phyloP scores from a whole-genome alignment of 1,140 invertebrate species.

The Eueides isabella region DNA sequence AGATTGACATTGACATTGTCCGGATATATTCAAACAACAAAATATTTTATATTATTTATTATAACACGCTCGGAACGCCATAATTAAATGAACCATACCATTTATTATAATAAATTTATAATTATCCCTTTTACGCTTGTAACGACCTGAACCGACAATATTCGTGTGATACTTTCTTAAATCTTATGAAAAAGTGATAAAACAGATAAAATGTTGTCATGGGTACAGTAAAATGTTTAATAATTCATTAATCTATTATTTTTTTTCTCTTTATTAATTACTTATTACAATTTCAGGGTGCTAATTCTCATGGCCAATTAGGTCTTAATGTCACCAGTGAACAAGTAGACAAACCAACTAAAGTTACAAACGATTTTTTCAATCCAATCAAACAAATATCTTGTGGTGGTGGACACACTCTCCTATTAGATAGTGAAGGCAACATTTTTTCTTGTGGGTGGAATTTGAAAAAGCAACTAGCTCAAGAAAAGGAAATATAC shows the following conservation, averaged over 20 bases:
- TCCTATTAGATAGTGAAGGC: conserved; percentile 86
- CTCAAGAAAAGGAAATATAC: conserved; percentile 80
- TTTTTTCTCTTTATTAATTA: background rate
- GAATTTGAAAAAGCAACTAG: conserved; percentile 92
- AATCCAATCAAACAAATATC: conserved; percentile 84
- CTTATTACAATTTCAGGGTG: conserved; percentile 84
- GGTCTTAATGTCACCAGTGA: conserved; percentile 87
- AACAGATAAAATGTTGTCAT: conserved; percentile 4
- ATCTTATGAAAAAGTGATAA: background rate
- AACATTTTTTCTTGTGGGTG: conserved; percentile 92
- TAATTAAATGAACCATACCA: too few relatives aligned
- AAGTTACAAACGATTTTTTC: conserved; percentile 81
- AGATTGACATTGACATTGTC: background rate
- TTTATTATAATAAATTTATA: too few relatives aligned
- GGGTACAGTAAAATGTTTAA: conserved; percentile 1
- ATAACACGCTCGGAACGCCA: background rate
- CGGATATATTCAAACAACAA: background rate
- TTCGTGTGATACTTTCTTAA: background rate
- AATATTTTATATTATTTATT: background rate
- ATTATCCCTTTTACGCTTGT: too few relatives aligned
- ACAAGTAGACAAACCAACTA: conserved; percentile 84
- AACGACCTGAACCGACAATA: background rate
- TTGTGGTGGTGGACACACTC: conserved; percentile 90
- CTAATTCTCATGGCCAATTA: conserved; percentile 93
- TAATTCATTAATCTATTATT: background rate